Evolutionary conservation across 2,888 invertebrate species (phyloP), one percentile per base, ranked within the genome.

Genomic region (Cantharis nigra): DNA sequence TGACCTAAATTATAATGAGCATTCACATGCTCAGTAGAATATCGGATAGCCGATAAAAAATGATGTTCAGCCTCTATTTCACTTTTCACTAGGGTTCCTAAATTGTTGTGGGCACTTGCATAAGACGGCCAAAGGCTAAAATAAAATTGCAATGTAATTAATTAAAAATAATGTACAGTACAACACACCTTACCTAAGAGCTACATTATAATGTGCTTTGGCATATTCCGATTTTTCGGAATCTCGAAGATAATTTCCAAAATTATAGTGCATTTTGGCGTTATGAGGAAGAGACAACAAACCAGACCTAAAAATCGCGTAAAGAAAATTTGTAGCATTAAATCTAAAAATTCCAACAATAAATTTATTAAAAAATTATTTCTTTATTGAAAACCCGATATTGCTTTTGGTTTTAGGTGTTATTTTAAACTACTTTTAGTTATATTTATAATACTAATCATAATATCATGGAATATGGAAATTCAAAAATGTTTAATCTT

Each of bases 241-340:
- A 87, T 96, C 96, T 87, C 95, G 92, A 82, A 95, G 91, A 87
- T 94, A 94, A 90, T 97, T 97, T 69, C 94, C 97, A 85, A 94
- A 96, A 90, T 97, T 97, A 90, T 96, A 97, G 89, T 96, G 96
- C 89, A 96, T 93, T 89, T 97, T 97, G 75, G 96, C 96, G 87
- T 97, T 97, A 89, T 95, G 93, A 0, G 96, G 96, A 72, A 96
- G 88, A 13, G 94, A 93, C 81, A 92, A 90, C 75, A 97, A 89
- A 70, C 96, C 97, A 71, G 96, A 93, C 86, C 96, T 96, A 90
- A 62, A 64, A 72, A 72, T 20, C 4, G 9, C 26, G 7, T 26
- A 9, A 23, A 23, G 23, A 23, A 23, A 23, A 9, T 23, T 23
- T 23, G 1, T 23, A 23, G 3, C 5, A 23, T 23, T 23, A 23